These are phyloP conservation scores for Sminthurinus signatus DNA, from an alignment of 1,140 invertebrate genomes.

Conservation along the genomic window DNA sequence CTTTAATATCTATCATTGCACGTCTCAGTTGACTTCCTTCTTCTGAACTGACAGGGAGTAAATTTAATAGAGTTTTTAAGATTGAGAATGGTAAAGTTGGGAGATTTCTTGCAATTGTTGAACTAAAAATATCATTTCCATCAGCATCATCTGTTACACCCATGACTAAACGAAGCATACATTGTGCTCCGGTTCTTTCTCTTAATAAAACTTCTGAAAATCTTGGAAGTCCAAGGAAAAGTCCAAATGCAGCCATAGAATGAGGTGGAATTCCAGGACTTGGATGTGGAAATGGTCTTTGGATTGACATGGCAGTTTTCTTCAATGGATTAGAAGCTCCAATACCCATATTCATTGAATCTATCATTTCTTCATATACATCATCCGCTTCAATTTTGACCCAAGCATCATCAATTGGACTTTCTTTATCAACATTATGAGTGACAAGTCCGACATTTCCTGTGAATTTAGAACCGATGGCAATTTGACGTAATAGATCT, in stretches of 20 bases:
- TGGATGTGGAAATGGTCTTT: constrained; percentile 32
- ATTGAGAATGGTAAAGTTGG: constrained; percentile 85
- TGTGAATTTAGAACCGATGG: constrained; percentile 26
- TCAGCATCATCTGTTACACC: constrained; percentile 87
- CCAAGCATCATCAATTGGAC: constrained; percentile 59
- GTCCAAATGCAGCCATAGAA: constrained; percentile 78
- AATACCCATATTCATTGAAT: background rate
- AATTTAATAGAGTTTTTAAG: constrained; percentile 68
- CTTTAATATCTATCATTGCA: constrained; percentile 73
- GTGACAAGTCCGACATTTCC: constrained; percentile 22
- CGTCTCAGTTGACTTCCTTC: constrained; percentile 69
- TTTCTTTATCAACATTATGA: constrained; percentile 29
- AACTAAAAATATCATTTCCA: constrained; percentile 68
- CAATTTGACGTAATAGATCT: constrained; percentile 55
- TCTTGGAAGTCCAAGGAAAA: constrained; percentile 77
- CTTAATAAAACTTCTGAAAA: constrained; percentile 80
- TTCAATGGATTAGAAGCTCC: constrained; percentile 35
- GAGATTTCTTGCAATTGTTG: constrained; percentile 57
- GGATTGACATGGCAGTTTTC: constrained; percentile 20
- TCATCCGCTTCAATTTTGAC: constrained; percentile 69
- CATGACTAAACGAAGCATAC: constrained; percentile 71
- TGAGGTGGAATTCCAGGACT: constrained; percentile 68
- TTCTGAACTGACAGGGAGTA: constrained; percentile 68
- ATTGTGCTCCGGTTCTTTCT: constrained; percentile 75
- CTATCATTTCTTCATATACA: constrained; percentile 56